A percentile compares a stretch with the other conserved stretches of the same genome.
Evolutionary conservation across 2,797 vertebrate species (phyloP).

Genomic region (Heterohyrax brucei): DNA sequence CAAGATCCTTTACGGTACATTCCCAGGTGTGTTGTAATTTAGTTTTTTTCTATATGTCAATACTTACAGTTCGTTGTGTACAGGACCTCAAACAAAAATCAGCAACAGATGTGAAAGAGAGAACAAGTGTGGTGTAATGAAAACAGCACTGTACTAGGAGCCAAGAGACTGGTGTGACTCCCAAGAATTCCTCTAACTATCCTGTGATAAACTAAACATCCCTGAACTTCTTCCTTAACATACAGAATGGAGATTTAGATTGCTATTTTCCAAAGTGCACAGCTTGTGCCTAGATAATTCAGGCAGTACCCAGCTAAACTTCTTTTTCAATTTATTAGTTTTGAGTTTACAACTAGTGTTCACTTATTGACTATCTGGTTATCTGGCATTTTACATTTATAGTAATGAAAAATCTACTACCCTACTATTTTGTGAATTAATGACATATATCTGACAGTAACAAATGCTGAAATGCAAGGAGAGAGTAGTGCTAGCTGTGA

Average conservation of each 20-base stretch:
- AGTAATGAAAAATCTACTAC: too few relatives aligned
- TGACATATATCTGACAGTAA: too few relatives aligned
- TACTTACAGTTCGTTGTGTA: background rate
- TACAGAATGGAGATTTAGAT: constrained; percentile 35
- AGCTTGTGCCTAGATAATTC: constrained; percentile 15
- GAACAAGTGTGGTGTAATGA: background rate
- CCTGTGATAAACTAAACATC: background rate
- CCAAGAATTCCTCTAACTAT: constrained; percentile 39
- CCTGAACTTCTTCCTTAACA: constrained; percentile 51
- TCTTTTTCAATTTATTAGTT: constrained; percentile 34
- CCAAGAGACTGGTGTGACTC: background rate
- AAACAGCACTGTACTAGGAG: background rate
- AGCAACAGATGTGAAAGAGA: background rate
- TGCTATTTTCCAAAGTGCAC: background rate
- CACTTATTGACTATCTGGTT: too few relatives aligned
- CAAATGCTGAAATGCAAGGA: too few relatives aligned
- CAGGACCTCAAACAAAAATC: constrained; percentile 18
- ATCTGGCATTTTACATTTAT: too few relatives aligned
- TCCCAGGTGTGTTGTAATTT: constrained; percentile 10
- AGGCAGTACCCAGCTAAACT: constrained; percentile 20
- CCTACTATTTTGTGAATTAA: too few relatives aligned
- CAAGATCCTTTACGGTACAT: constrained; percentile 3
- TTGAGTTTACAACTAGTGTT: background rate
- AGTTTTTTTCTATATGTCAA: constrained; percentile 42
- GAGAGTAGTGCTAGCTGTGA: too few relatives aligned